Evolutionary conservation across 2,113 vertebrate species (phyloP), one percentile per base, ranked within the genome.

Genomic region (Melanocharis versteri): DNA sequence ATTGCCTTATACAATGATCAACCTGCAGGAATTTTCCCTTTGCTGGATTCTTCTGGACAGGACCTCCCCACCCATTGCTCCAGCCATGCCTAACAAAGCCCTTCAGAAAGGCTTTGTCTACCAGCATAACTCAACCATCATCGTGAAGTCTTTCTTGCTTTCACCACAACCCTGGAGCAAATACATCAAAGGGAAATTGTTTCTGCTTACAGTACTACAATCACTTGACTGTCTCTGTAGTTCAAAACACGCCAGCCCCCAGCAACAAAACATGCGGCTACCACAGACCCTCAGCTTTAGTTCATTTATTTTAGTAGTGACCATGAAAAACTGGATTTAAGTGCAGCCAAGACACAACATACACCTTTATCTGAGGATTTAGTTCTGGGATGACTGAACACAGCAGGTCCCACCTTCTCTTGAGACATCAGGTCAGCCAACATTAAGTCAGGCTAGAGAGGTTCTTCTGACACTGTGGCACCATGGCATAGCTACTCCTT

Each of bases 181-280:
- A 82, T 15, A 26, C 0, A 0, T 9, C 28, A 23, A 66, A 44
- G 15, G 33, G 8, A 61, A 70, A 45, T 40, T 0, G 1, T 28
- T 71, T 90, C 50, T 73, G 22, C 42, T 35, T 40, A 35, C 26
- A 61, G 5, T 14, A 22, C 9, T 47, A 28, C 6, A 9, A 30
- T 44, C 17, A 13, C 11, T 40, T 57, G 31, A 22, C 5, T 37
- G 7, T 51, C 45, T 82, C n/a, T 53, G 6, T 15, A 53, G 18
- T 5, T 57, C 10, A 70, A 88, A 82, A 75, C 4, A 20, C 10
- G 6, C 8, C 21, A 69, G 20, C 15, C 2, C 10, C 7, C 19
- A 45, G 30, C 9, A 84, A 39, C 21, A 56, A 53, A 18, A 37
- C 4, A 27, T 5, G 18, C 6, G 27, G 21, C 23, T 77, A 50